Evolutionary conservation across 2,113 vertebrate genomes (phyloP).

Genomic region (Bolborhynchus lineola): DNA sequence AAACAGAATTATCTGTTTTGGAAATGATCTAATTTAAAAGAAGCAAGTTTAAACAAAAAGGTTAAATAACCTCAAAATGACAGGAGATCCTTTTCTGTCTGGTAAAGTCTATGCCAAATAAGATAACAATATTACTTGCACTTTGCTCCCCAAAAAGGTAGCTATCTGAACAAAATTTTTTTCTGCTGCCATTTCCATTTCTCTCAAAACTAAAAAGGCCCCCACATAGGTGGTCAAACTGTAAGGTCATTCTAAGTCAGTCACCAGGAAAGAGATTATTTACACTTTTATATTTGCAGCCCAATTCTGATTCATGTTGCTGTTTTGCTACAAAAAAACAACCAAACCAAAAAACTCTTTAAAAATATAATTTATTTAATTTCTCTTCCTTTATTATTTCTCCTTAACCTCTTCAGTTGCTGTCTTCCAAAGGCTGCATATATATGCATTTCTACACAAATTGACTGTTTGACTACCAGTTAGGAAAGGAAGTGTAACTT

Average conservation of each 20-base stretch:
- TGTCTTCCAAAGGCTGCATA: background rate
- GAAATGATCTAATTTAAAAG: background rate
- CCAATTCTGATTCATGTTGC: background rate
- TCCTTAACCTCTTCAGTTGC: background rate
- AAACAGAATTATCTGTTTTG: background rate
- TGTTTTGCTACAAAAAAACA: background rate
- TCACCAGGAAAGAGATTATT: background rate
- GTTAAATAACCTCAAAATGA: constrained; percentile 25
- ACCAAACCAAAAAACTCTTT: background rate
- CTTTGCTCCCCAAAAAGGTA: background rate
- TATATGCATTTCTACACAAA: background rate
- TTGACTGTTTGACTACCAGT: background rate
- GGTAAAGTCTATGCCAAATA: background rate
- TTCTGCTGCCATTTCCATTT: background rate
- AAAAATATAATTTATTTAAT: background rate
- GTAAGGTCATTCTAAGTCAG: background rate
- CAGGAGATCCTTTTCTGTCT: background rate
- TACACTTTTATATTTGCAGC: background rate
- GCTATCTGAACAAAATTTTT: background rate
- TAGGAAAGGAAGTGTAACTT: background rate
- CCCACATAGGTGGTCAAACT: background rate
- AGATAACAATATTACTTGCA: background rate
- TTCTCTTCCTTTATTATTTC: background rate
- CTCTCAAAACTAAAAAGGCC: background rate
- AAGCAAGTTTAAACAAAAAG: background rate